Evolutionary conservation across 30 jellyfish, hydroid and myxozoan species (phyloP), one percentile per base, ranked within the genome.

Genomic region (Rhopilema esculentum): DNA sequence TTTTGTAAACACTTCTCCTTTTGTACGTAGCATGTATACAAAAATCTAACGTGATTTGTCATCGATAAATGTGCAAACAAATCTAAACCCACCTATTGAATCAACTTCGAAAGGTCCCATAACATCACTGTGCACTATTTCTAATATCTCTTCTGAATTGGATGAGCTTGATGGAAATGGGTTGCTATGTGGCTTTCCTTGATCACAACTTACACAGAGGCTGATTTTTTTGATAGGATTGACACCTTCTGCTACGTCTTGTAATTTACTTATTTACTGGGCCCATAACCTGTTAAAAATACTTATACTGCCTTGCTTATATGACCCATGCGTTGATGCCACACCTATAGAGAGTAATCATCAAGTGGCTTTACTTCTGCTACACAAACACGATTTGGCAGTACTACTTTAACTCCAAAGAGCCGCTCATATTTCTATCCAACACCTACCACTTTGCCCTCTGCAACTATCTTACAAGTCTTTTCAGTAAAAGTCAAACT

Each of bases 81-180:
- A 83, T 62, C 88, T 29, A 23, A 90, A 68, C 51, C 92, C 88
- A 9, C 92, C 88, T 33, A 84, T 40, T 49, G 93, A 79, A 27
- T 52, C 24, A 8, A 69, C 80, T 25, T 69, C 88, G 28, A 72
- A 29, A 24, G 92, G 88, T 21, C 90, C 90, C 65, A 62, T 27
- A 21, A 84, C 89, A 84, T 84, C 89, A 69, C 80, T 84, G 79
- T 84, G 90, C 17, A 84, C 75, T 18, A 84, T 27, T 22, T 63
- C 89, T 15, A 79, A 30, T 12, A 79, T 12, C 6, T 79, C 89
- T 16, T 27, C 22, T 79, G 66, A 23, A 61, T 66, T 51, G 65
- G 89, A 79, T 8, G 19, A 52, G 27, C 89, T 79, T 27, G 22
- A 20, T 52, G 31, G 83, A 31, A 79, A 79, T 29, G 63, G 77